Conservation (phyloP, 2,888 invertebrate species). For the Folsomia manolachei region DNA sequence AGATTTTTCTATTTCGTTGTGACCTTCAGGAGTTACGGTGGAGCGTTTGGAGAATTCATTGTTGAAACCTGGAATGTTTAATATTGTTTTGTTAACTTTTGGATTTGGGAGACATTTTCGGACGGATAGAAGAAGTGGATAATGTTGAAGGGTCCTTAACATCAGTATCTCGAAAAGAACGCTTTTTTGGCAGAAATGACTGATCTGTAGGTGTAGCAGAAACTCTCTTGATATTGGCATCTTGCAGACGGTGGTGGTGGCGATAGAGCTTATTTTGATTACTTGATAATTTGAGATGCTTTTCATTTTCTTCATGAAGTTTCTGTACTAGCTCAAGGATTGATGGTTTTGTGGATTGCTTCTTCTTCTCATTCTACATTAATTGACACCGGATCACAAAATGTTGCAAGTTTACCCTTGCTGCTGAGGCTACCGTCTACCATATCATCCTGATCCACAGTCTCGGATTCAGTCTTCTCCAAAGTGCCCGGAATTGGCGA, state of each 20-base stretch:
- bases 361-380: neutral
- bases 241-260: neutral
- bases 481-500: too few species aligned
- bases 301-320: neutral
- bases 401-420: too few species aligned
- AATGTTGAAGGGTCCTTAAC: conserved; percentile 21
- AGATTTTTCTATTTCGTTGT: neutral
- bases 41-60: neutral
- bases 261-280: neutral
- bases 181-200: conserved; percentile 31
- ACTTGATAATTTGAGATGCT: neutral
- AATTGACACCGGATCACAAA: too few species aligned
- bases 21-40: neutral
- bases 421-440: too few species aligned
- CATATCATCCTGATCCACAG: too few species aligned
- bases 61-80: conserved; percentile 38
- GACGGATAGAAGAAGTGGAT: conserved; percentile 39
- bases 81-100: conserved; percentile 37
- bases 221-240: neutral
- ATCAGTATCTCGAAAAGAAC: conserved; percentile 36
- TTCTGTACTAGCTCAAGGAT: neutral
- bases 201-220: neutral
- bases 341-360: neutral
- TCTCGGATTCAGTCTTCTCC: neutral
- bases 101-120: conserved; percentile 34